These are phyloP conservation scores for Sericinus montela DNA, from an alignment of 2,888 invertebrate genomes.

Conservation along the genomic window DNA sequence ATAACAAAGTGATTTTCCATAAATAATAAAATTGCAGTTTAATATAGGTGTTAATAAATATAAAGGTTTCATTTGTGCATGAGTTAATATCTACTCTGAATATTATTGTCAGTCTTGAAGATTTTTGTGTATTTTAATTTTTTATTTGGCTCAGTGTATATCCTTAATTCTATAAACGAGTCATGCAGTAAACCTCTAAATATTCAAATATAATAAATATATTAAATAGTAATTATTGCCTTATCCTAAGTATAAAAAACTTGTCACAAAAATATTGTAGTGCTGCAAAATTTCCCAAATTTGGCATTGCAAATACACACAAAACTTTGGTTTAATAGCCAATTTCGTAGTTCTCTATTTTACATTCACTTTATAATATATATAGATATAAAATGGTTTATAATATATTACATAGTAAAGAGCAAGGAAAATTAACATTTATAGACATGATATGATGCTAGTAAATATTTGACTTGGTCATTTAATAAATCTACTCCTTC, in stretches of 20 bases:
- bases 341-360: slow-evolving; percentile 34
- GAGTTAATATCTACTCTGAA: slow-evolving; percentile 74
- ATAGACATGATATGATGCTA: slow-evolving; percentile 20
- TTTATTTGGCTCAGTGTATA: slow-evolving; percentile 70
- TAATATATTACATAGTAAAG: slow-evolving; percentile 13
- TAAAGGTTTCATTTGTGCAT: slow-evolving; percentile 61
- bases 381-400: slow-evolving; percentile 9
- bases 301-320: slow-evolving; percentile 60
- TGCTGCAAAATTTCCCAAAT: slow-evolving; percentile 52
- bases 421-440: slow-evolving; percentile 15
- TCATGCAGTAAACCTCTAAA: slow-evolving; percentile 68
- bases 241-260: slow-evolving; percentile 51
- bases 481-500: slow-evolving; percentile 22
- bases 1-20: slow-evolving; percentile 73
- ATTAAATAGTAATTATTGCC: slow-evolving; percentile 63
- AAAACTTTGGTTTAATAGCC: slow-evolving; percentile 70
- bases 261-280: slow-evolving; percentile 49
- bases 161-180: slow-evolving; percentile 64
- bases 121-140: slow-evolving; percentile 60
- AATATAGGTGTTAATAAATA: slow-evolving; percentile 50
- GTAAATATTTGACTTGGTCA: slow-evolving; percentile 29
- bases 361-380: slow-evolving; percentile 9
- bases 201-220: slow-evolving; percentile 70
- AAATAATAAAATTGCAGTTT: slow-evolving; percentile 56
- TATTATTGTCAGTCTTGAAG: slow-evolving; percentile 79